Evolutionary conservation across 2,888 invertebrate genomes (phyloP), one percentile per base, ranked within the genome.

Genomic region (Tridacna gigas): DNA sequence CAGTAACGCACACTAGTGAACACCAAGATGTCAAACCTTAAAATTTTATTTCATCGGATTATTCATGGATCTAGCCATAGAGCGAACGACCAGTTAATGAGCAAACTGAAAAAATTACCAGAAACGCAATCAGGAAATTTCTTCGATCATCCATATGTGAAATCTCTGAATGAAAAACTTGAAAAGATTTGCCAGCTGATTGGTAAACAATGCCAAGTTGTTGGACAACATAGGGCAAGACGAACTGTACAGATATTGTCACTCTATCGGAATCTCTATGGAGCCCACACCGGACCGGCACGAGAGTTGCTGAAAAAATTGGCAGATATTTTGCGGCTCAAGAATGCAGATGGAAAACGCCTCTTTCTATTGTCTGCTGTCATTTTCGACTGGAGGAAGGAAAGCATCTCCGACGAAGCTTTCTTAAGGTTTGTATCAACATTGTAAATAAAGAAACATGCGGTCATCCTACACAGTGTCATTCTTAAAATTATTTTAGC

Each of bases 321-420:
- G 20, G 83, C 88, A 22, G 77, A 83, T 26, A 45, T 79, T 26
- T 65, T 87, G 5, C 60, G 80, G 26, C 63, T 74, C 13, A 84
- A 77, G 77, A 83, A 83, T 26, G 77, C 76, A 15, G 82, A 86
- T 74, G 84, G 83, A 48, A 87, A 82, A 61, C 74, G 81, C 18
- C 71, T 89, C 13, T 88, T 88, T 56, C 77, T 93, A 15, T 82
- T 93, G 37, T 91, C 92, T 28, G 93, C 93, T 28, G 83, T 88
- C 56, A 61, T 93, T 9, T 94, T 94, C 86, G 89, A 91, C 22
- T 94, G 94, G 93, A 90, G 92, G 12, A 85, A 92, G 28, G 88
- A 92, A 65, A 89, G 90, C 60, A 89, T 94, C 37, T 86, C 90
- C 25, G 92, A 94, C 75, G 87, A 90, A 45, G 93, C 93, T 56